A percentile compares a stretch with the other conserved stretches of the same genome.
These are phyloP conservation scores for Enteromius radiatus DNA, from an alignment of 2,797 vertebrate species.

Conservation along the genomic window DNA sequence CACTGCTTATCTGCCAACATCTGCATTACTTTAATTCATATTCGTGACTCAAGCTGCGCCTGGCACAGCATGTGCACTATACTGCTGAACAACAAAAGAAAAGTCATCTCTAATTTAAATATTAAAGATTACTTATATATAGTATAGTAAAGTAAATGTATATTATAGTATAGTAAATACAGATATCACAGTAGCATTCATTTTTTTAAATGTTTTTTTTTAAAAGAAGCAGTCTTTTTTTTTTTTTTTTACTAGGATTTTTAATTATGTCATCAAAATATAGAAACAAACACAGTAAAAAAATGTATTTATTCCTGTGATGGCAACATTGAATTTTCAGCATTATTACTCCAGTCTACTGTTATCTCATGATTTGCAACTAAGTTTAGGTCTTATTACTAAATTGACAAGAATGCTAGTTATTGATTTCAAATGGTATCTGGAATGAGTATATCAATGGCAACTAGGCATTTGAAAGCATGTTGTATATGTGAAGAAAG, in stretches of 20 bases:
- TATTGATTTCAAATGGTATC: background rate
- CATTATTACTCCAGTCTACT: background rate
- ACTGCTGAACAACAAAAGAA: background rate
- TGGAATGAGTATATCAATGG: background rate
- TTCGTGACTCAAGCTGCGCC: background rate
- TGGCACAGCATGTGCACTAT: background rate
- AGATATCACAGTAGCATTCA: background rate
- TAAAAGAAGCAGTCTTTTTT: too few relatives aligned
- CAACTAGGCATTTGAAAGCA: conserved; percentile 1
- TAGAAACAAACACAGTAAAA: background rate
- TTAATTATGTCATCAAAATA: too few relatives aligned
- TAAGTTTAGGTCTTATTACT: background rate
- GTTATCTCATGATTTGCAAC: background rate
- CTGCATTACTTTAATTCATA: background rate
- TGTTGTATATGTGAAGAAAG: background rate
- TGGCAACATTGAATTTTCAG: background rate
- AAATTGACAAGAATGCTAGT: background rate
- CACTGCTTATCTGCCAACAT: background rate
- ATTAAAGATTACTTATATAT: too few relatives aligned
- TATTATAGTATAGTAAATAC: background rate
- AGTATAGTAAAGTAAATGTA: too few relatives aligned
- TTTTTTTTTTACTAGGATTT: too few relatives aligned
- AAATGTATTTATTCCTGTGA: background rate
- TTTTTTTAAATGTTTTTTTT: too few relatives aligned
- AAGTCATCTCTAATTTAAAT: background rate